These are phyloP conservation scores for Drosophila cardini DNA, from an alignment of 1,140 invertebrate species.

Conservation along the genomic window DNA sequence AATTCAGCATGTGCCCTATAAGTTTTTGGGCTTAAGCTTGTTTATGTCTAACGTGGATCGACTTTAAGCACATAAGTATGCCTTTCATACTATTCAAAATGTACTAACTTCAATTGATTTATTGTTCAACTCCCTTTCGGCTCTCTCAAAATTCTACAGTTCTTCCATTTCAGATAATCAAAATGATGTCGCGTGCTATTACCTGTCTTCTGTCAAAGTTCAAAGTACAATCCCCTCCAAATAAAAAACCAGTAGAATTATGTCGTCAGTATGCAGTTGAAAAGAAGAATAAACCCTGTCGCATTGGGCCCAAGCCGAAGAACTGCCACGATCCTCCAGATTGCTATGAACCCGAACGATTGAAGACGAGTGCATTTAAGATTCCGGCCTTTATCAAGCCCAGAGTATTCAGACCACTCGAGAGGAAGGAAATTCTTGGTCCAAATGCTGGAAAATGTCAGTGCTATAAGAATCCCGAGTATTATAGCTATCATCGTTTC, in stretches of 20 bases:
- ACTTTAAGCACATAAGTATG: conserved; percentile 4
- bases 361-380: conserved; percentile 13
- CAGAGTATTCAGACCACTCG: background rate
- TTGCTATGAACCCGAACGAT: conserved; percentile 13
- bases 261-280: background rate
- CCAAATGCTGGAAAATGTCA: conserved; percentile 51
- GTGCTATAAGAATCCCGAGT: conserved; percentile 64
- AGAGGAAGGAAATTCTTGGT: conserved; percentile 41
- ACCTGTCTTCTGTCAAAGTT: background rate
- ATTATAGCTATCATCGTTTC: conserved; percentile 58
- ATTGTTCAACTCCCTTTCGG: background rate
- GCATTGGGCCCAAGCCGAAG: conserved; percentile 3
- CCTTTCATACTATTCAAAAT: background rate
- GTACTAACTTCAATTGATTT: background rate
- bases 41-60: conserved; percentile 47
- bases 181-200: background rate
- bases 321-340: conserved; percentile 6
- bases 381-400: conserved; percentile 31
- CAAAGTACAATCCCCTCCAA: background rate
- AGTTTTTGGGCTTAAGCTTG: conserved; percentile 53
- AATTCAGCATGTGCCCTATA: conserved; percentile 60
- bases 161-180: background rate
- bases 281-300: background rate
- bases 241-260: background rate
- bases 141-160: background rate